Conservation (phyloP, 2,113 vertebrate genomes). For the Brienomyrus brachyistius region DNA sequence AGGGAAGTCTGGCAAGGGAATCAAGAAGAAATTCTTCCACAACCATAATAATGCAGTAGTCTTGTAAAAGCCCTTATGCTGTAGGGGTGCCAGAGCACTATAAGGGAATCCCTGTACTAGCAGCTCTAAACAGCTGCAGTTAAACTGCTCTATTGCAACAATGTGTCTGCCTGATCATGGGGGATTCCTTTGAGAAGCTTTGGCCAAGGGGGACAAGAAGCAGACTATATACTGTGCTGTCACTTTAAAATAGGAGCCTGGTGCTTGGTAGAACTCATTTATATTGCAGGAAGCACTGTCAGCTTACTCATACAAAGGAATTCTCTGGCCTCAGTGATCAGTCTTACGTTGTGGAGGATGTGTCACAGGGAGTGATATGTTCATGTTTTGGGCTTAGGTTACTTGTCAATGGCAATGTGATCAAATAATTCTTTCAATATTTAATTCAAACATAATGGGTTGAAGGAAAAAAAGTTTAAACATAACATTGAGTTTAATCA, state of each 20-base stretch:
- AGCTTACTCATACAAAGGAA: neutral
- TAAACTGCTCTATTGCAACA: neutral
- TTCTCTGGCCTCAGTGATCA: neutral
- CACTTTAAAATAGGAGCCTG: slow-evolving; percentile 17
- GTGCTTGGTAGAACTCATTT: slow-evolving; percentile 15
- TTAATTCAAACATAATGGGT: slow-evolving; percentile 40
- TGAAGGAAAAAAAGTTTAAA: slow-evolving; percentile 38
- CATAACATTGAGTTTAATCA: slow-evolving; percentile 43
- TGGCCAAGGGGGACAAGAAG: neutral
- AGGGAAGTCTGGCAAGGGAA: neutral
- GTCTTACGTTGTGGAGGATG: neutral
- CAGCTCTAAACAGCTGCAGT: neutral
- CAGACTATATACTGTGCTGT: neutral
- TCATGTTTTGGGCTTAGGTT: neutral
- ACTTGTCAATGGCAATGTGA: slow-evolving; percentile 2
- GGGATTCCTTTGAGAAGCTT: neutral
- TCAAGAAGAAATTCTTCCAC: neutral
- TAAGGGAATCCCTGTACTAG: neutral
- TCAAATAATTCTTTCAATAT: slow-evolving; percentile 34
- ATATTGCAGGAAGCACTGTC: neutral
- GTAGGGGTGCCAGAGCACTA: neutral
- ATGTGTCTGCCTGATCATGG: neutral
- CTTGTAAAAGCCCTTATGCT: neutral
- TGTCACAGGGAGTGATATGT: neutral
- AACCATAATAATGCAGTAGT: neutral